A percentile compares a stretch with the other conserved stretches of the same genome.
These are phyloP conservation scores for Oeneis ivallda DNA, from an alignment of 2,888 invertebrate genomes.

Conservation along the genomic window DNA sequence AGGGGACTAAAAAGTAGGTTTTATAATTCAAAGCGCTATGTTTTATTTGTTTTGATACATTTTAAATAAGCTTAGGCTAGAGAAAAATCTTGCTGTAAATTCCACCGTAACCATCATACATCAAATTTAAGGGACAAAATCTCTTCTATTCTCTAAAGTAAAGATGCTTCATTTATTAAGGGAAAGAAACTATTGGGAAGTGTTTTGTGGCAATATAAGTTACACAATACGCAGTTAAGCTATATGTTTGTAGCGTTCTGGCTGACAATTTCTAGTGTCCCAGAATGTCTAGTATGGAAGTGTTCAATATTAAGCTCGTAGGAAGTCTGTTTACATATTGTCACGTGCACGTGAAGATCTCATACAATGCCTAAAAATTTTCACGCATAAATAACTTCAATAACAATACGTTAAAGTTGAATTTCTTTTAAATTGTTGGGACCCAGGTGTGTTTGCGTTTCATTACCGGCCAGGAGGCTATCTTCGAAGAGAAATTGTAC, in stretches of 20 bases:
- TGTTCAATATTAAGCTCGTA: too few relatives aligned
- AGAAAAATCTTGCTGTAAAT: too few relatives aligned
- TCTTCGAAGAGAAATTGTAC: conserved; percentile 39
- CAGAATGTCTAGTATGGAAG: too few relatives aligned
- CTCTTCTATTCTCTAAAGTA: too few relatives aligned
- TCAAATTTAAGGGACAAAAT: too few relatives aligned
- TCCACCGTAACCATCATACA: too few relatives aligned
- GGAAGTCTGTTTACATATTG: background rate
- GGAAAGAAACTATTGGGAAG: background rate
- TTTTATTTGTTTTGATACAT: background rate
- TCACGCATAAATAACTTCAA: background rate
- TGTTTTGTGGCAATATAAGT: background rate
- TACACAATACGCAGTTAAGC: too few relatives aligned
- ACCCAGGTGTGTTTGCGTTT: conserved; percentile 58
- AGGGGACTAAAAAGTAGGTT: conserved; percentile 1
- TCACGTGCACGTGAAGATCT: background rate
- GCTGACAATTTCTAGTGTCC: too few relatives aligned
- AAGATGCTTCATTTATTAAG: too few relatives aligned
- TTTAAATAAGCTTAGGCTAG: background rate
- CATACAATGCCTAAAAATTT: background rate
- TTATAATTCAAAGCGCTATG: conserved; percentile 9
- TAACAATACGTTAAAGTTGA: background rate
- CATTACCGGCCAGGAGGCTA: conserved; percentile 49
- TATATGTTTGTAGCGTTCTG: too few relatives aligned
- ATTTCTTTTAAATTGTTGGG: background rate